phyloP scores from a whole-genome alignment of 2,113 vertebrate species.

The Labrus mixtus region DNA sequence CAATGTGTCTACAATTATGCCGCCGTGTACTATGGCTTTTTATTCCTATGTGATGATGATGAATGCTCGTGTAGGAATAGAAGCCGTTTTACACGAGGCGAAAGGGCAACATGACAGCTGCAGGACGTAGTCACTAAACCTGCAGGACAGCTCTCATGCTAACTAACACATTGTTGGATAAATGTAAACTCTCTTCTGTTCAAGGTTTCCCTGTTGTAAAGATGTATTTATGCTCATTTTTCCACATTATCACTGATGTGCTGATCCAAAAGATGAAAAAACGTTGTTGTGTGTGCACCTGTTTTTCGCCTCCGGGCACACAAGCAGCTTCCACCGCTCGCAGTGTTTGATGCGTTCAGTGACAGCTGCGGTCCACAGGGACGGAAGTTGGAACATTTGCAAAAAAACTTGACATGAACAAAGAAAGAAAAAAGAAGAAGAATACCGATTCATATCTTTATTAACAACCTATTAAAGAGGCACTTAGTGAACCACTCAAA shows the following conservation, averaged over 20 bases:
- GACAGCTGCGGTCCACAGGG: slow-evolving; percentile 74
- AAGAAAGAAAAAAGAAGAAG: slow-evolving; percentile 66
- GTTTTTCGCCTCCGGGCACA: slow-evolving; percentile 73
- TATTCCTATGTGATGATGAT: slow-evolving; percentile 99
- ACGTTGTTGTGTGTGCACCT: slow-evolving; percentile 69
- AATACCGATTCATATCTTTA: slow-evolving; percentile 85
- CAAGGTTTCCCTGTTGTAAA: slow-evolving; percentile 54
- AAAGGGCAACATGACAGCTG: slow-evolving; percentile 85
- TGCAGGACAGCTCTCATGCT: slow-evolving; percentile 1
- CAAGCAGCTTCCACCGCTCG: slow-evolving; percentile 49
- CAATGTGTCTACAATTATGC: slow-evolving; percentile 76
- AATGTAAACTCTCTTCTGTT: slow-evolving; percentile 60
- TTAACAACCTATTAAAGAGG: slow-evolving; percentile 87
- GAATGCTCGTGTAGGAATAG: slow-evolving; percentile 98
- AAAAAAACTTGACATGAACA: slow-evolving; percentile 65
- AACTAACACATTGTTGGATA: slow-evolving; percentile 45
- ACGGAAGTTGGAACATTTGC: slow-evolving; percentile 59
- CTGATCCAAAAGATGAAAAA: slow-evolving; percentile 49
- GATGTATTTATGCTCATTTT: slow-evolving; percentile 52
- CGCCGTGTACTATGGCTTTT: slow-evolving; percentile 99
- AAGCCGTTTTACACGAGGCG: slow-evolving; percentile 99
- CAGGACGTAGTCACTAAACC: slow-evolving; percentile 12
- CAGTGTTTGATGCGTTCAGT: slow-evolving; percentile 64
- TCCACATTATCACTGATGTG: slow-evolving; percentile 52
- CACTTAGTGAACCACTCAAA: slow-evolving; percentile 88